A percentile compares a stretch with the other conserved stretches of the same genome.
These are phyloP conservation scores for Achatina immaculata DNA, from an alignment of 1,140 invertebrate genomes.

Conservation along the genomic window DNA sequence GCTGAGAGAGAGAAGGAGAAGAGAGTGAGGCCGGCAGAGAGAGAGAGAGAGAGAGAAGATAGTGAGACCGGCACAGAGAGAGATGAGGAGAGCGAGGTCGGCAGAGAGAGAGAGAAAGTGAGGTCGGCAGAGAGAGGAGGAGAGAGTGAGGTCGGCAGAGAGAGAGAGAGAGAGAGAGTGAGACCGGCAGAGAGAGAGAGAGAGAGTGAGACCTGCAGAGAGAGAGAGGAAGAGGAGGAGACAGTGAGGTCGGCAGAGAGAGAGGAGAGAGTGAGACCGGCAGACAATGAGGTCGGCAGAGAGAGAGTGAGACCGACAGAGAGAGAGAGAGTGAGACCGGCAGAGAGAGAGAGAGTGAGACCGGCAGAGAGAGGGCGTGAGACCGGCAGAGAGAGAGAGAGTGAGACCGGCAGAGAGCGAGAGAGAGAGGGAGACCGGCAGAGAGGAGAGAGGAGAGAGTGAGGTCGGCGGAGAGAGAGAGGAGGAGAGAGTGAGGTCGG, in stretches of 20 bases:
- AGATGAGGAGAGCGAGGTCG: too few species aligned
- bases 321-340: conserved; percentile 30
- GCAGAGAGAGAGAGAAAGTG: too few species aligned
- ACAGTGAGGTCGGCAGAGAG: neutral
- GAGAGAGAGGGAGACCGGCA: too few species aligned
- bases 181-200: conserved; percentile 17
- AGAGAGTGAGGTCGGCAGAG: neutral
- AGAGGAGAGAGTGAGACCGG: conserved; percentile 13
- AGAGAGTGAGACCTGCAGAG: too few species aligned
- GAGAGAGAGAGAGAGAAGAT: conserved; percentile 12
- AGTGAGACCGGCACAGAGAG: too few species aligned
- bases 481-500: neutral
- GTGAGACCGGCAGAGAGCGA: too few species aligned
- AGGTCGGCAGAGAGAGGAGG: neutral
- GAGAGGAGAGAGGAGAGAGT: conserved; percentile 10
- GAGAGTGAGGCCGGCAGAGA: conserved; percentile 27
- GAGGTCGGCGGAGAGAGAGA: conserved; percentile 22
- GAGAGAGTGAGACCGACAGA: conserved; percentile 14
- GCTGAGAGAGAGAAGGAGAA: conserved; percentile 19
- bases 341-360: too few species aligned
- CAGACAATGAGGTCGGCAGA: conserved; percentile 10
- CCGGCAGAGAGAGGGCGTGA: too few species aligned
- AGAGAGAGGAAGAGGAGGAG: conserved; percentile 5
- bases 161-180: conserved; percentile 31
- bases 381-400: too few species aligned